Base-by-base conservation (phyloP, 23 tunicate species). In the Corella eumyota region DNA sequence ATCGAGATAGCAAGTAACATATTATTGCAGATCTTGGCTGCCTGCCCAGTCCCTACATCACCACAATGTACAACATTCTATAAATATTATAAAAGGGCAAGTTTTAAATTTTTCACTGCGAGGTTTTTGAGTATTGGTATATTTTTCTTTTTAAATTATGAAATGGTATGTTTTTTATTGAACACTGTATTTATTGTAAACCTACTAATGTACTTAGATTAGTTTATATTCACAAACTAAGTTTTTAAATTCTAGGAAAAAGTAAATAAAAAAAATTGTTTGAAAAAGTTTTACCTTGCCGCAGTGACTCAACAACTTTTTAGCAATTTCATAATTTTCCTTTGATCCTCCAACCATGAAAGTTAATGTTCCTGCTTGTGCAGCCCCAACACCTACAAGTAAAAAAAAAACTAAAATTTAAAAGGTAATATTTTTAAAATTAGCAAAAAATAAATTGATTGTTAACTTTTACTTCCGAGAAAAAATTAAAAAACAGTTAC, bases 21-120 rank as follows among this genome's bases (percentile, higher is more conserved):
- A 36, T 92, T 92, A 71, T 92, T 92, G 72, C 98, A 92, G 13
- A 92, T 78, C 57, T 92, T 92, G 11, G 98, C 98, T 32, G 98
- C 92, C 49, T 83, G 86, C 1, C 98, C 98, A 51, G 93, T 83
- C 2, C 98, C 98, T n/a, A 92, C 98, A 45, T 30, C 75, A 6
- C 98, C 98, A 61, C 98, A 92, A 21, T 72, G 79, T 32, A 92
- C 83, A 33, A 92, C 81, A 36, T 79, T 92, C 69, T 65, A 61
- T 24, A 51, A 72, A 56, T 37, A n/a, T 51, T n/a, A 11, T 9
- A 40, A n/a, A n/a, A n/a, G n/a, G n/a, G n/a, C n/a, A n/a, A n/a
- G n/a, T n/a, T n/a, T n/a, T n/a, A n/a, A n/a, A n/a, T n/a, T n/a
- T n/a, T n/a, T n/a, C n/a, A n/a, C n/a, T n/a, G n/a, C n/a, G n/a